A percentile compares a stretch with the other conserved stretches of the same genome.
These are phyloP conservation scores for Elgaria multicarinata DNA, from an alignment of 2,113 vertebrate species.

Conservation along the genomic window DNA sequence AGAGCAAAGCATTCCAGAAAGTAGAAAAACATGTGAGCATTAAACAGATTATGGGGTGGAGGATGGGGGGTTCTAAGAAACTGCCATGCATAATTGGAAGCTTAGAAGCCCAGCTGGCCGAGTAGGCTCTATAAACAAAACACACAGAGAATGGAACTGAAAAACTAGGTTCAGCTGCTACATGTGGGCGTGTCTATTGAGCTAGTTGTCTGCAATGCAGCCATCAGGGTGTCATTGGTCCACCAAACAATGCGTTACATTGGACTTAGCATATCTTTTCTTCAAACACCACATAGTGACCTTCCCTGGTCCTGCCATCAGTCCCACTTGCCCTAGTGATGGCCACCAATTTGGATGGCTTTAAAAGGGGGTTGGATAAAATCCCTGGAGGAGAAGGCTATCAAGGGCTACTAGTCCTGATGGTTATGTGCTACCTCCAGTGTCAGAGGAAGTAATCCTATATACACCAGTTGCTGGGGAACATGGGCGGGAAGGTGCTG, in stretches of 20 bases:
- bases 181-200: not conserved
- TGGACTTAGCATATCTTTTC: not conserved
- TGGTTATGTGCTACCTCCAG: too few species aligned
- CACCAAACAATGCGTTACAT: not conserved
- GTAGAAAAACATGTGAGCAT: conserved; percentile 15
- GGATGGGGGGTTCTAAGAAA: not conserved
- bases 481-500: too few species aligned
- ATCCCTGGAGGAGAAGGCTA: too few species aligned
- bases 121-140: conserved; percentile 24
- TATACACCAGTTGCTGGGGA: too few species aligned
- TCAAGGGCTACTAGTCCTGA: too few species aligned
- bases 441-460: too few species aligned
- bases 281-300: not conserved
- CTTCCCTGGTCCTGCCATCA: not conserved
- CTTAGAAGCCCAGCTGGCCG: conserved; percentile 22
- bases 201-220: not conserved
- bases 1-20: conserved; percentile 3
- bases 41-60: not conserved
- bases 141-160: conserved; percentile 17
- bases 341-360: too few species aligned
- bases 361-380: too few species aligned
- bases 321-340: not conserved
- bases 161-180: conserved; percentile 47
- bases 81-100: conserved; percentile 31
- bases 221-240: not conserved